A percentile compares a stretch with the other conserved stretches of the same genome.
These are phyloP conservation scores for Panorpa germanica DNA, from an alignment of 2,888 invertebrate genomes.

Conservation along the genomic window DNA sequence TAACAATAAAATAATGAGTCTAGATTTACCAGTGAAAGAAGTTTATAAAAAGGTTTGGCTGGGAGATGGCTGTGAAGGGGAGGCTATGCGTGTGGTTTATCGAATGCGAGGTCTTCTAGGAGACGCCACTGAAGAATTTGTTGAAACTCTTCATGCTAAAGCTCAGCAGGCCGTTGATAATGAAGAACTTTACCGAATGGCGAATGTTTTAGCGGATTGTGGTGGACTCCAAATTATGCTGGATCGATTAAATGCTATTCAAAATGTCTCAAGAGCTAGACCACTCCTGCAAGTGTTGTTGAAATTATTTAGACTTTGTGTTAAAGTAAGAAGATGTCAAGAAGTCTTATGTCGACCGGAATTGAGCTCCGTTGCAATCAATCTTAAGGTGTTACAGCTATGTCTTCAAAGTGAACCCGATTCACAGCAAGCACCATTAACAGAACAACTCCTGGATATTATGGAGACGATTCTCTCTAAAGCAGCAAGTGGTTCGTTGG, in stretches of 20 bases:
- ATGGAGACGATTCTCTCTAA: conserved; percentile 89
- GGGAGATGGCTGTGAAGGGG: conserved; percentile 74
- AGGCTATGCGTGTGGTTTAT: conserved; percentile 94
- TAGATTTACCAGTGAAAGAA: conserved; percentile 90
- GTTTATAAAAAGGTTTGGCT: conserved; percentile 73
- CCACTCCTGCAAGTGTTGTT: conserved; percentile 76
- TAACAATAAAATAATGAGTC: conserved; percentile 93
- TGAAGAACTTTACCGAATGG: conserved; percentile 85
- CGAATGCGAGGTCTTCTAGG: conserved; percentile 94
- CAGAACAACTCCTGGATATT: conserved; percentile 83
- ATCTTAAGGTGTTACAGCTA: conserved; percentile 69
- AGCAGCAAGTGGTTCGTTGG: conserved; percentile 70
- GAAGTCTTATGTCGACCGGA: conserved; percentile 74
- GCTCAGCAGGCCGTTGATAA: conserved; percentile 78
- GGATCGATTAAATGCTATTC: conserved; percentile 65
- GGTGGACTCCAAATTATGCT: conserved; percentile 61
- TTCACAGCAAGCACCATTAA: conserved; percentile 55
- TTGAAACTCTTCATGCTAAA: conserved; percentile 78
- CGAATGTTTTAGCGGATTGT: conserved; percentile 66
- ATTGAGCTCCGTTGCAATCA: conserved; percentile 62
- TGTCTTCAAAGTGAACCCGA: conserved; percentile 46
- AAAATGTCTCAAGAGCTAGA: conserved; percentile 70
- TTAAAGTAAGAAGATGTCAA: conserved; percentile 79
- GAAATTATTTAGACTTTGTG: conserved; percentile 75
- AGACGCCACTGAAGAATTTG: conserved; percentile 97